These are phyloP conservation scores for Euborellia annulipes DNA, from an alignment of 1,140 invertebrate species.

Conservation along the genomic window DNA sequence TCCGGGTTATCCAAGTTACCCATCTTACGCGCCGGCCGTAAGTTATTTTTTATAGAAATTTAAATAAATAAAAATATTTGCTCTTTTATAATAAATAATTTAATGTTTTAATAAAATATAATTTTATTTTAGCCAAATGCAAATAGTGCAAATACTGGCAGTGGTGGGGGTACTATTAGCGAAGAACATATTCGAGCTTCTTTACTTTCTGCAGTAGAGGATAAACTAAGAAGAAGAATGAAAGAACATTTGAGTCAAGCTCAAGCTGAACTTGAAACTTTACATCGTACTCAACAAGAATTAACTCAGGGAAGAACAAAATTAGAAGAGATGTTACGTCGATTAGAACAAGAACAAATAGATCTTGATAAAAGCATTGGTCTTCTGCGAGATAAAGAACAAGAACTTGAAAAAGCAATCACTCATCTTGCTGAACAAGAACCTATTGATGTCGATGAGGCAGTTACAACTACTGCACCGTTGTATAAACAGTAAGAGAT, in stretches of 20 bases:
- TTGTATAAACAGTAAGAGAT: constrained; percentile 77
- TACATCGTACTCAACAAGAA: constrained; percentile 77
- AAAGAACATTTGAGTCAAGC: constrained; percentile 80
- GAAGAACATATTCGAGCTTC: constrained; percentile 91
- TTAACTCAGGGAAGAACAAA: constrained; percentile 69
- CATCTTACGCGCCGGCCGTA: constrained; percentile 4
- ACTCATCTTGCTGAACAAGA: constrained; percentile 59
- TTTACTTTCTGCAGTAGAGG: constrained; percentile 83
- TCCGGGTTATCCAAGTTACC: neutral
- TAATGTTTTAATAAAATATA: no score
- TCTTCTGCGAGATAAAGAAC: constrained; percentile 69
- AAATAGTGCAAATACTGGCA: constrained; percentile 24
- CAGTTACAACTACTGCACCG: constrained; percentile 89
- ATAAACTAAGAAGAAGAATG: constrained; percentile 73
- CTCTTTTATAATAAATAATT: no score
- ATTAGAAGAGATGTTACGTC: constrained; percentile 64
- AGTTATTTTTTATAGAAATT: no score
- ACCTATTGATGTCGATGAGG: constrained; percentile 85
- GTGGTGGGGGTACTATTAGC: constrained; percentile 62
- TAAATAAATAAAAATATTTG: no score
- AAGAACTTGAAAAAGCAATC: constrained; percentile 68
- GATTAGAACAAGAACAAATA: constrained; percentile 69
- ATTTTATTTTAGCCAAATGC: no score
- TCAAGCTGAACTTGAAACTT: constrained; percentile 80
- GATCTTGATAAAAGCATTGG: constrained; percentile 74